These are phyloP conservation scores for Anagyrus pseudococci DNA, from an alignment of 2,888 invertebrate species.

Conservation along the genomic window DNA sequence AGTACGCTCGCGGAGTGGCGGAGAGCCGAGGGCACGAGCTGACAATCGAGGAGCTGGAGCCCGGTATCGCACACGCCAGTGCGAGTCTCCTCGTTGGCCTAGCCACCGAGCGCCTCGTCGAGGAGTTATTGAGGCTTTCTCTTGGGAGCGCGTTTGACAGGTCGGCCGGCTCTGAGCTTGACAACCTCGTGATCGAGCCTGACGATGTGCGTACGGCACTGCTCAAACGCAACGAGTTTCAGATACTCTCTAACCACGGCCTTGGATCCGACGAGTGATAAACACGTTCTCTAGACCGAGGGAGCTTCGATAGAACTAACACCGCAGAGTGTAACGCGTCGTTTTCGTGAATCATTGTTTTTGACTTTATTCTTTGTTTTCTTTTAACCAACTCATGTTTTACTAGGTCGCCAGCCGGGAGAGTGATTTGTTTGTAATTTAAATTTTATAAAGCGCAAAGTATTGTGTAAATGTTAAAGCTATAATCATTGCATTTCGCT, in stretches of 20 bases:
- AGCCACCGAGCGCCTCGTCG: conserved; percentile 52
- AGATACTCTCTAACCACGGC: conserved; percentile 56
- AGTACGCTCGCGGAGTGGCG: conserved; percentile 61
- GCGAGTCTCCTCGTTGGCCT: conserved; percentile 56
- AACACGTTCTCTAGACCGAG: too few relatives aligned
- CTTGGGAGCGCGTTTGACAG: conserved; percentile 53
- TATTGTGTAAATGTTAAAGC: too few relatives aligned
- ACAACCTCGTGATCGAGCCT: conserved; percentile 39
- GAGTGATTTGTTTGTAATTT: too few relatives aligned
- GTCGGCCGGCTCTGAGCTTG: conserved; percentile 27
- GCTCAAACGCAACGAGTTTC: conserved; percentile 53
- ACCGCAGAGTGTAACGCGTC: too few relatives aligned
- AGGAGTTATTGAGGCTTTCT: conserved; percentile 52
- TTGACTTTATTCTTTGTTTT: too few relatives aligned
- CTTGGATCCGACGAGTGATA: conserved; percentile 43
- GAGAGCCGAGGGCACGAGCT: conserved; percentile 62
- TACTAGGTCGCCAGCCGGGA: too few relatives aligned
- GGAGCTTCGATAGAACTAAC: too few relatives aligned
- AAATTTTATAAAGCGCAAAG: too few relatives aligned
- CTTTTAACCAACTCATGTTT: too few relatives aligned
- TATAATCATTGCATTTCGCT: too few relatives aligned
- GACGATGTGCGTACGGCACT: conserved; percentile 54
- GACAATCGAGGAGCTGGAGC: conserved; percentile 61
- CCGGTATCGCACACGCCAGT: conserved; percentile 61
- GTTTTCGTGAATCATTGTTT: too few relatives aligned